phyloP scores from a whole-genome alignment of 2,797 vertebrate genomes.

The Oreochromis mossambicus region DNA sequence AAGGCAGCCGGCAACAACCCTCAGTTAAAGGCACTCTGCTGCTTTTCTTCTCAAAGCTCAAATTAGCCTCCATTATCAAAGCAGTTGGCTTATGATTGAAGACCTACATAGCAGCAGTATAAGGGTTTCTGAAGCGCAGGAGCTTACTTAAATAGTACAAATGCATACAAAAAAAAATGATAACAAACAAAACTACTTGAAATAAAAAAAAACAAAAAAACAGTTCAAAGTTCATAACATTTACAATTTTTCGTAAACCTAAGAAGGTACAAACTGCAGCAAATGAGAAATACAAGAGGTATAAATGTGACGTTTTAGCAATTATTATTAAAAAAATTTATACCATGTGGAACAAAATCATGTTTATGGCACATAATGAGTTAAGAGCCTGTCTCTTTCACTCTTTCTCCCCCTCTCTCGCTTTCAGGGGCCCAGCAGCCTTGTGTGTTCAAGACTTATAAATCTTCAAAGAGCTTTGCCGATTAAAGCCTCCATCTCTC shows the following conservation, averaged over 20 bases:
- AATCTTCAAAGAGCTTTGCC: conserved; percentile 88
- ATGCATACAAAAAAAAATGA: background rate
- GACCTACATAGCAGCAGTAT: conserved; percentile 41
- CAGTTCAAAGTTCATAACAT: background rate
- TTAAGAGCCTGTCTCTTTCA: conserved; percentile 43
- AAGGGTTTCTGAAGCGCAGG: background rate
- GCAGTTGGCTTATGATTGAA: conserved; percentile 65
- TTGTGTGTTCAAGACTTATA: conserved; percentile 85
- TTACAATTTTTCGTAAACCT: background rate
- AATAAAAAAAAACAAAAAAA: background rate
- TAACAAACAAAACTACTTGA: background rate
- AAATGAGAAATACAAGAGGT: background rate
- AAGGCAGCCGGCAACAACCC: conserved; percentile 66
- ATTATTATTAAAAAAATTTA: background rate
- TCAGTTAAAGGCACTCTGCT: conserved; percentile 68
- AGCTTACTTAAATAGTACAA: background rate
- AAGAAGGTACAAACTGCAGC: background rate
- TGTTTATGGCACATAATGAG: conserved; percentile 52
- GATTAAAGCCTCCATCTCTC: conserved; percentile 60
- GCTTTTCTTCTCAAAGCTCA: conserved; percentile 71
- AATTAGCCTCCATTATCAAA: conserved; percentile 75
- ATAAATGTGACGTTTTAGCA: background rate
- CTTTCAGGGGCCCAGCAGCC: conserved; percentile 79
- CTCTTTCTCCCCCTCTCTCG: conserved; percentile 29
- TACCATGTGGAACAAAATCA: background rate